Conservation (phyloP, 2,113 vertebrate genomes). For the Cephalopholis sonnerati region DNA sequence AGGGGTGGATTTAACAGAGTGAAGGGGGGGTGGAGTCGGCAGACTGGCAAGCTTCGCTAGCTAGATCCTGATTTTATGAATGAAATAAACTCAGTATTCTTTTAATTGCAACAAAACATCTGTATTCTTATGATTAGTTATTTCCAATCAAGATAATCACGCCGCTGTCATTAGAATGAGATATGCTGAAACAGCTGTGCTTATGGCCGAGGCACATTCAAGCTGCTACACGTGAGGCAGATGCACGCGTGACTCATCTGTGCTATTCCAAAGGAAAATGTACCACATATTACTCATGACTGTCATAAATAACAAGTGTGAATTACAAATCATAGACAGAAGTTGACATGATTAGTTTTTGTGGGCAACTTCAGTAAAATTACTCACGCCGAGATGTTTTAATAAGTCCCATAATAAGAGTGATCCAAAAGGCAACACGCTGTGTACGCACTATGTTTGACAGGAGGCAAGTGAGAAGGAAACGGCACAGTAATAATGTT, state of each 20-base stretch:
- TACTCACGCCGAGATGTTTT: conserved; percentile 48
- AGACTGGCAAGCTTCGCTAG: conserved; percentile 9
- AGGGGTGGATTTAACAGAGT: conserved; percentile 42
- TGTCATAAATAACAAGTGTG: conserved; percentile 65
- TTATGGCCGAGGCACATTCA: conserved; percentile 37
- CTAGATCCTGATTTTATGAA: conserved; percentile 34
- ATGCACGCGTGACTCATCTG: conserved; percentile 62
- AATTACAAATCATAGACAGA: conserved; percentile 60
- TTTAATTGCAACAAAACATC: neutral
- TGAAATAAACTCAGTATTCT: conserved; percentile 28
- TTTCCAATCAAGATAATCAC: conserved; percentile 10
- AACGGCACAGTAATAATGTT: conserved; percentile 16
- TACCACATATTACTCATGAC: conserved; percentile 39
- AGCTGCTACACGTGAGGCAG: conserved; percentile 59
- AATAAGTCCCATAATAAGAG: conserved; percentile 58
- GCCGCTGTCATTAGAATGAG: neutral
- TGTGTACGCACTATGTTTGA: conserved; percentile 1
- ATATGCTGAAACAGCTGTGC: conserved; percentile 50
- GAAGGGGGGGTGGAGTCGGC: conserved; percentile 14
- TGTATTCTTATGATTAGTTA: conserved; percentile 8
- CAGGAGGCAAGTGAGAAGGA: conserved; percentile 26
- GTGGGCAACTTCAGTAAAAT: conserved; percentile 57
- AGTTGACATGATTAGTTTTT: conserved; percentile 40
- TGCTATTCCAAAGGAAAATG: conserved; percentile 60
- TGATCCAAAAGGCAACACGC: conserved; percentile 42